A percentile compares a stretch with the other conserved stretches of the same genome.
These are phyloP conservation scores for Tribolium freemani DNA, from an alignment of 2,888 invertebrate genomes.

Conservation along the genomic window DNA sequence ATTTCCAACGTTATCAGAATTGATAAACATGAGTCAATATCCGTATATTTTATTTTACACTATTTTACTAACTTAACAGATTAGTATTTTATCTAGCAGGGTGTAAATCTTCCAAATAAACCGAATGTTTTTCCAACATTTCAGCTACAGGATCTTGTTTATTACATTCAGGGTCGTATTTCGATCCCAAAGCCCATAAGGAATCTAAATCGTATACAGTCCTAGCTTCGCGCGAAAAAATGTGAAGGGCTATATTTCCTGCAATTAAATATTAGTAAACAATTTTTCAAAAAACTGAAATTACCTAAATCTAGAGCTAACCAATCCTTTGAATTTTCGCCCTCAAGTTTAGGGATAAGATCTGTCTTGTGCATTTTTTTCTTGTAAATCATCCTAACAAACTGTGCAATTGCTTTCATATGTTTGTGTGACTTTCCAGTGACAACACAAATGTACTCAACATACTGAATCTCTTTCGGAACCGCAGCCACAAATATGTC, in stretches of 20 bases:
- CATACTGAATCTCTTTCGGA: constrained; percentile 82
- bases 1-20: neutral
- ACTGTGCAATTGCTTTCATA: constrained; percentile 80
- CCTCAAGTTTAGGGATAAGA: constrained; percentile 82
- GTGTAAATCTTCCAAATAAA: constrained; percentile 75
- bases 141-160: constrained; percentile 74
- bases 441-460: constrained; percentile 87
- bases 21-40: constrained; percentile 1
- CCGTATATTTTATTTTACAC: constrained; percentile 8
- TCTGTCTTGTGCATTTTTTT: constrained; percentile 76
- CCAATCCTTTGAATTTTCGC: constrained; percentile 84
- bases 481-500: constrained; percentile 87
- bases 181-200: constrained; percentile 89
- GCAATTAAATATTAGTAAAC: constrained; percentile 52
- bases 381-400: constrained; percentile 83
- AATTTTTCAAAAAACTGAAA: neutral
- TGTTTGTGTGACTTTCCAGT: constrained; percentile 82
- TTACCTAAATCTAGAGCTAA: constrained; percentile 90
- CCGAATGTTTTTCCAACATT: constrained; percentile 78
- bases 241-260: constrained; percentile 94
- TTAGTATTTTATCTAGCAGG: constrained; percentile 67
- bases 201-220: constrained; percentile 88
- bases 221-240: constrained; percentile 82
- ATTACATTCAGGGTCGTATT: constrained; percentile 81
- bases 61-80: no score